Conservation (phyloP, 2,888 invertebrate genomes). For the Melieria picta region DNA sequence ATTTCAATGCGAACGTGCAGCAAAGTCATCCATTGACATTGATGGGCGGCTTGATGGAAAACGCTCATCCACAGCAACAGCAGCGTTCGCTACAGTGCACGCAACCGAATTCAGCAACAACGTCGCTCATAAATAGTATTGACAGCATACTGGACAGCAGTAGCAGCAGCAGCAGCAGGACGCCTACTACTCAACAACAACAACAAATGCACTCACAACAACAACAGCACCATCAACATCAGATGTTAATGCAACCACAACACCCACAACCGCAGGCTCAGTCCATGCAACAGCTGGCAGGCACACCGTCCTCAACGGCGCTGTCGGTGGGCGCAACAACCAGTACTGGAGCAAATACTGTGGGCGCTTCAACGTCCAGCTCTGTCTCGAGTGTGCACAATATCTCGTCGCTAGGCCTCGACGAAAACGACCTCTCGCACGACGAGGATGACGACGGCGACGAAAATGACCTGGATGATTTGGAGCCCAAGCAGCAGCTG, state of each 20-base stretch:
- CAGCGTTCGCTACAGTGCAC: constrained; percentile 34
- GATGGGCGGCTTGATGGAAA: constrained; percentile 60
- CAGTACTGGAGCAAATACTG: constrained; percentile 33
- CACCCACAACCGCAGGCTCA: constrained; percentile 34
- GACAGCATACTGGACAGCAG: constrained; percentile 44
- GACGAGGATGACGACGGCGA: constrained; percentile 58
- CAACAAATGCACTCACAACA: constrained; percentile 45
- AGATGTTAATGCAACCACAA: constrained; percentile 17
- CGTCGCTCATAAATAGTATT: constrained; percentile 49
- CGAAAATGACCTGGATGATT: constrained; percentile 57
- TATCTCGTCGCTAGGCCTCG: constrained; percentile 55
- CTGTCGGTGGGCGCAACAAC: constrained; percentile 27
- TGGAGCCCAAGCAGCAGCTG: constrained; percentile 59
- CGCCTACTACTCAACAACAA: constrained; percentile 23
- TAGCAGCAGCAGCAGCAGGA: constrained; percentile 25
- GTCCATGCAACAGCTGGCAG: constrained; percentile 31
- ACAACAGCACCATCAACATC: constrained; percentile 40
- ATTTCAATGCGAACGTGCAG: constrained; percentile 48
- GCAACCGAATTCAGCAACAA: constrained; percentile 39
- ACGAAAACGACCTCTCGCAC: constrained; percentile 58
- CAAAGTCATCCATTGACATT: constrained; percentile 55
- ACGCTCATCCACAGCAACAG: constrained; percentile 50
- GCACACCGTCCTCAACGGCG: constrained; percentile 26
- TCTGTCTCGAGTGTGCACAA: constrained; percentile 28
- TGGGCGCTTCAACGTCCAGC: constrained; percentile 33